Percentiles rank a stretch among this genome's conserved stretches.
Conservation (phyloP, 2,113 vertebrate genomes). For the Anoura caudifer region DNA sequence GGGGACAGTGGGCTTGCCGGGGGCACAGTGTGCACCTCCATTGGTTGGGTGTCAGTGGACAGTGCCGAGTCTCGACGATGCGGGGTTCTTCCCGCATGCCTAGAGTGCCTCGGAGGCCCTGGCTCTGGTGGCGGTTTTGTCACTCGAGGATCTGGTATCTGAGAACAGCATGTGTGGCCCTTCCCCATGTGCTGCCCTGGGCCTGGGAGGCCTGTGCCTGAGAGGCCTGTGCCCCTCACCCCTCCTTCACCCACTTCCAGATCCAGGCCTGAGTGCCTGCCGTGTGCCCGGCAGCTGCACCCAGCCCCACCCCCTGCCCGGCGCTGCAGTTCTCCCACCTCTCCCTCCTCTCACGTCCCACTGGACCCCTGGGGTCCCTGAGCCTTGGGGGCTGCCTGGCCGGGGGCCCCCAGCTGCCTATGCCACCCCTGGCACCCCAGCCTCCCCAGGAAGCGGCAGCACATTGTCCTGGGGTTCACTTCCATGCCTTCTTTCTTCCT, state of each 20-base stretch:
- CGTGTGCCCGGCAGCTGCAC: background rate
- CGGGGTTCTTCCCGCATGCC: background rate
- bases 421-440: background rate
- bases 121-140: background rate
- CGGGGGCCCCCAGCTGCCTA: background rate
- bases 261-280: background rate
- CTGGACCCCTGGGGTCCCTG: background rate
- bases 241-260: background rate
- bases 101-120: rapidly evolving
- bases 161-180: background rate
- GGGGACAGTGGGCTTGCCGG: background rate
- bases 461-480: background rate
- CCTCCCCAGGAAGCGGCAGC: background rate
- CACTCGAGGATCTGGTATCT: background rate
- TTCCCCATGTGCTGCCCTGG: background rate
- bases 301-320: background rate
- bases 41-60: background rate
- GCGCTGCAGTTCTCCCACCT: background rate
- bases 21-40: background rate
- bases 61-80: rapidly evolving
- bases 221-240: background rate
- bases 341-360: background rate
- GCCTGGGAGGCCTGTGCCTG: background rate
- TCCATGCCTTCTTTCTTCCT: background rate
- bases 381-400: background rate